A percentile compares a stretch with the other conserved stretches of the same genome.
phyloP scores from a whole-genome alignment of 1,140 invertebrate species.

The Euura saliciscinereae region DNA sequence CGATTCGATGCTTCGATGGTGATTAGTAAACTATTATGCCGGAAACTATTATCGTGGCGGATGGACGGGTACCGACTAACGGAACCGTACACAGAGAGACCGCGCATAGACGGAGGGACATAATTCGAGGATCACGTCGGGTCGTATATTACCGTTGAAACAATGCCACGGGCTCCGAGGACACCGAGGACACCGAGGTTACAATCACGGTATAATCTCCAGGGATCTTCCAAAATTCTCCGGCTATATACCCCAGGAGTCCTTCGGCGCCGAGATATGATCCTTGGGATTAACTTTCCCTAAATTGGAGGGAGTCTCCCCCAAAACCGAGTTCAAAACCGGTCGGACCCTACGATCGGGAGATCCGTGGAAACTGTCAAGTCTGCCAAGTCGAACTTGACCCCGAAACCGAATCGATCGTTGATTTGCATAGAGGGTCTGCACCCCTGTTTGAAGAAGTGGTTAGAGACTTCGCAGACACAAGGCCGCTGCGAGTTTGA shows the following conservation, averaged over 20 bases:
- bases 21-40: slow-evolving; percentile 39
- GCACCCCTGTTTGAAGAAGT: no score
- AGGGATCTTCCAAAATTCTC: slow-evolving; percentile 42
- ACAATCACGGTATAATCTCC: slow-evolving; percentile 46
- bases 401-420: neutral
- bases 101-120: slow-evolving; percentile 22
- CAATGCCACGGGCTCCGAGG: slow-evolving; percentile 28
- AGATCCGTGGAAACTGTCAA: slow-evolving; percentile 18
- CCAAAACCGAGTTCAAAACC: neutral
- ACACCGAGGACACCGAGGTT: slow-evolving; percentile 30
- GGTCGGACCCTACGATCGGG: slow-evolving; percentile 1
- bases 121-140: slow-evolving; percentile 46
- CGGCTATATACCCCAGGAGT: neutral
- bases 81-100: slow-evolving; percentile 23
- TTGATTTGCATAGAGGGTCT: neutral
- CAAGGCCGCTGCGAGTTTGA: no score
- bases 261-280: slow-evolving; percentile 23
- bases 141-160: slow-evolving; percentile 32
- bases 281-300: slow-evolving; percentile 31
- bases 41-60: slow-evolving; percentile 37
- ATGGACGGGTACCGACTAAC: slow-evolving; percentile 17
- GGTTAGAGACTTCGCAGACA: no score
- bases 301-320: slow-evolving; percentile 10
- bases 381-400: slow-evolving; percentile 20
- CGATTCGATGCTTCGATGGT: neutral